A percentile compares a stretch with the other conserved stretches of the same genome.
phyloP scores from a whole-genome alignment of 2,888 invertebrate species.

The Pollenia amentaria region DNA sequence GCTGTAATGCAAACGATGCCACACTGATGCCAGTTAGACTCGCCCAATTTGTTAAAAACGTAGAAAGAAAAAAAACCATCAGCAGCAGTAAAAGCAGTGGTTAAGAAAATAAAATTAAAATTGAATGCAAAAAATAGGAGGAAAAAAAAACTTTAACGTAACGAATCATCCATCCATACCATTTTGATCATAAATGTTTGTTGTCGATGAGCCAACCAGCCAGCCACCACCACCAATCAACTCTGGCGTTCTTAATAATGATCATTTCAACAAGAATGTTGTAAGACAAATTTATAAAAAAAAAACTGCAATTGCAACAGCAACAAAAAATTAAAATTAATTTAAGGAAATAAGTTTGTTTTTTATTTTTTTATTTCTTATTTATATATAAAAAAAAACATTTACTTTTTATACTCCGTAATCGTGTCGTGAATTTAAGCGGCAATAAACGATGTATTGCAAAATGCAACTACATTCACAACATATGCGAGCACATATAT shows the following conservation, averaged over 20 bases:
- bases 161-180: conserved; percentile 48
- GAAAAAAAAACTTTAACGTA: conserved; percentile 38
- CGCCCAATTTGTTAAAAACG: conserved; percentile 61
- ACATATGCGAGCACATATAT: conserved; percentile 17
- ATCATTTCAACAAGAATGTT: conserved; percentile 62
- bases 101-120: conserved; percentile 19
- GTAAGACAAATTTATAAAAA: conserved; percentile 1
- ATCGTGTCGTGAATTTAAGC: conserved; percentile 57
- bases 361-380: conserved; percentile 40
- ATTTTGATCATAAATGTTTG: conserved; percentile 53
- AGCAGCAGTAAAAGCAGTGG: neutral
- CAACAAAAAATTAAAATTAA: conserved; percentile 61
- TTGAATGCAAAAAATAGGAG: conserved; percentile 15
- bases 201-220: conserved; percentile 33
- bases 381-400: conserved; percentile 13
- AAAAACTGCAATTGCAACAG: neutral
- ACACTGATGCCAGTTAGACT: conserved; percentile 65
- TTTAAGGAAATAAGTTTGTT: conserved; percentile 68
- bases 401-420: conserved; percentile 28
- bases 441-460: conserved; percentile 45
- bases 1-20: conserved; percentile 47
- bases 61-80: neutral
- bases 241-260: conserved; percentile 37
- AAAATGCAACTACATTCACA: conserved; percentile 43
- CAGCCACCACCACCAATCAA: conserved; percentile 5